These are phyloP conservation scores for Dione vanillae DNA, from an alignment of 2,888 invertebrate species.

Conservation along the genomic window DNA sequence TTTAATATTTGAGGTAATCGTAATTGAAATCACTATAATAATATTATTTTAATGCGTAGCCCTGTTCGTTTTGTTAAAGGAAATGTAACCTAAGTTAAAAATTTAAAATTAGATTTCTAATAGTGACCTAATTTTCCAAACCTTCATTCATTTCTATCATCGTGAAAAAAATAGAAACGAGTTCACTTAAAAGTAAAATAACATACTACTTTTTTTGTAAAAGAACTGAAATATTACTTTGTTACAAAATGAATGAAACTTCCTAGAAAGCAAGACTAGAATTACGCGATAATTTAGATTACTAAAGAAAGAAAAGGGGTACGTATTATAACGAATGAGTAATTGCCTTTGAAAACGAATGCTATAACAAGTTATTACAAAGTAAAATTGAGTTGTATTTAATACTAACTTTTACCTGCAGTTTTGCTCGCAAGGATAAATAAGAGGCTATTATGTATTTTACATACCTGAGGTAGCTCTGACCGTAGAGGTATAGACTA, in stretches of 20 bases:
- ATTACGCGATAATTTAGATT: conserved; percentile 21
- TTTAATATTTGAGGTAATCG: too few species aligned
- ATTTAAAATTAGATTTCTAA: too few species aligned
- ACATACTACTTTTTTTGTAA: conserved; percentile 1
- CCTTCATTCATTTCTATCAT: too few species aligned
- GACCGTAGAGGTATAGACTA: too few species aligned
- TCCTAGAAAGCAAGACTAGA: conserved; percentile 15
- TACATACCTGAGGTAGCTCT: too few species aligned
- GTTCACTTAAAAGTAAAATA: conserved; percentile 7
- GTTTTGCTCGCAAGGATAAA: too few species aligned
- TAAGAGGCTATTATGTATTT: too few species aligned
- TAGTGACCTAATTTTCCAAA: too few species aligned
- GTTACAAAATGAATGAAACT: conserved; percentile 18
- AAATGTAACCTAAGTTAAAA: too few species aligned
- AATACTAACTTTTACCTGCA: background rate
- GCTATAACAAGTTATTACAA: background rate
- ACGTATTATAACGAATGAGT: conserved; percentile 17
- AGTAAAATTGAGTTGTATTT: background rate
- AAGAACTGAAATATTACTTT: conserved; percentile 16
- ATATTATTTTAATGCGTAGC: too few species aligned
- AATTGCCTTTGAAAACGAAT: conserved; percentile 13
- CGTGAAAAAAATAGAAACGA: background rate
- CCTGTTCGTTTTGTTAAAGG: too few species aligned
- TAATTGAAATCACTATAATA: too few species aligned
- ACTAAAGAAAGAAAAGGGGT: background rate